phyloP scores from a whole-genome alignment of 2,797 vertebrate genomes.

The Phataginus tetradactyla region DNA sequence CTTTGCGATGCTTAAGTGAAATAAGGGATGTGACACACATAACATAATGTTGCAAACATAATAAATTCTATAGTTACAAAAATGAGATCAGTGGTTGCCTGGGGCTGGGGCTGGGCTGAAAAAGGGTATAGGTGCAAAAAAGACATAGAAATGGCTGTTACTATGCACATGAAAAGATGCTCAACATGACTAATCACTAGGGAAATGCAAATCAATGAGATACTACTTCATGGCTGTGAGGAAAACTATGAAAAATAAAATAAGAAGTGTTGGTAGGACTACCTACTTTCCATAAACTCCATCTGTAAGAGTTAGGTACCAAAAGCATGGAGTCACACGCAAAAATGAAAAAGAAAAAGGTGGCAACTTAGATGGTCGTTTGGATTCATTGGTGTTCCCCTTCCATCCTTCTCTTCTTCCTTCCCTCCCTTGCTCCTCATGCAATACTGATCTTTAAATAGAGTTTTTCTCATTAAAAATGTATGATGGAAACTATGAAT shows the following conservation, averaged over 20 bases:
- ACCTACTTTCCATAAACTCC: not conserved
- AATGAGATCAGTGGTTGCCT: not conserved
- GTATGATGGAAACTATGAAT: not conserved
- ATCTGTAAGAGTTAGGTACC: not conserved
- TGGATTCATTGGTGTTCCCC: not conserved
- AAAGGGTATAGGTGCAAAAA: not conserved
- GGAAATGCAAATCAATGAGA: not conserved
- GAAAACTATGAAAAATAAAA: not conserved
- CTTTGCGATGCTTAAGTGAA: not conserved
- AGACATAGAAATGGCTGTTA: not conserved
- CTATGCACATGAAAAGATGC: not conserved
- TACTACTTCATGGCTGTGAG: not conserved
- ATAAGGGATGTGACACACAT: not conserved
- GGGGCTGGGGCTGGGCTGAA: not conserved
- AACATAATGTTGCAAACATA: not conserved
- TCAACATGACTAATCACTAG: not conserved
- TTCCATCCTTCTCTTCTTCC: not conserved
- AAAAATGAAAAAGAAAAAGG: not conserved
- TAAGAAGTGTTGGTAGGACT: not conserved
- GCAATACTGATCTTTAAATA: not conserved
- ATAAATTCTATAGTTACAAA: not conserved
- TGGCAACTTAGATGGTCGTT: not conserved
- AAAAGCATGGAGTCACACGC: not conserved
- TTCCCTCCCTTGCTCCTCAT: not conserved
- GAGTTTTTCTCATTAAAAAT: slow-evolving; percentile 38